Conservation (phyloP, 2,113 vertebrate genomes). For the Nycticorax nycticorax region DNA sequence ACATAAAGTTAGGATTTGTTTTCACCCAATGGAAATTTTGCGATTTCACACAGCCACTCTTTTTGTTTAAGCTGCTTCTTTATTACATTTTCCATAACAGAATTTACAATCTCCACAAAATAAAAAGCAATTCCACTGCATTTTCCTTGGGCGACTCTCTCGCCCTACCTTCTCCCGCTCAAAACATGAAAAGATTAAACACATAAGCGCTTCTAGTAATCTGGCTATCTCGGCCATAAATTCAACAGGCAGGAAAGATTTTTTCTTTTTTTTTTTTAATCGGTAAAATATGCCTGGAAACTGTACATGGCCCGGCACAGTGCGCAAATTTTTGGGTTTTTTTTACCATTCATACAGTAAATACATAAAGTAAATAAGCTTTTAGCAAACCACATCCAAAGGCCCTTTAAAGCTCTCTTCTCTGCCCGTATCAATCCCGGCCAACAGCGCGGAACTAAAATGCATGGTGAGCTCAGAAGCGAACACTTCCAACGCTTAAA, state of each 20-base stretch:
- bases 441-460: background rate
- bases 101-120: constrained; percentile 53
- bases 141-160: background rate
- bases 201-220: constrained; percentile 38
- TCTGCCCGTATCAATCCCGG: background rate
- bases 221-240: constrained; percentile 54
- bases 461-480: background rate
- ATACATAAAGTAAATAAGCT: background rate
- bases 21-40: constrained; percentile 62
- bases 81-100: constrained; percentile 57
- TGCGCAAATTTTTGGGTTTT: accelerated
- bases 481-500: background rate
- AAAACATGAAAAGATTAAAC: constrained; percentile 40
- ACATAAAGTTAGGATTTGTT: constrained; percentile 66
- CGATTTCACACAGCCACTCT: constrained; percentile 23
- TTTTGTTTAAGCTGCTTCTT: constrained; percentile 53
- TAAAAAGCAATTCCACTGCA: constrained; percentile 17
- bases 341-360: background rate
- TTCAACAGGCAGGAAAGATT: background rate
- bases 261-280: background rate
- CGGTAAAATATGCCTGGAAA: background rate
- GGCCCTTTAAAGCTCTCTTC: background rate
- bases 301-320: background rate
- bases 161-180: background rate
- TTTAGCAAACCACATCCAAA: background rate